Base-by-base conservation (phyloP, 2,797 vertebrate genomes). In the Clarias laeviceps region DNA sequence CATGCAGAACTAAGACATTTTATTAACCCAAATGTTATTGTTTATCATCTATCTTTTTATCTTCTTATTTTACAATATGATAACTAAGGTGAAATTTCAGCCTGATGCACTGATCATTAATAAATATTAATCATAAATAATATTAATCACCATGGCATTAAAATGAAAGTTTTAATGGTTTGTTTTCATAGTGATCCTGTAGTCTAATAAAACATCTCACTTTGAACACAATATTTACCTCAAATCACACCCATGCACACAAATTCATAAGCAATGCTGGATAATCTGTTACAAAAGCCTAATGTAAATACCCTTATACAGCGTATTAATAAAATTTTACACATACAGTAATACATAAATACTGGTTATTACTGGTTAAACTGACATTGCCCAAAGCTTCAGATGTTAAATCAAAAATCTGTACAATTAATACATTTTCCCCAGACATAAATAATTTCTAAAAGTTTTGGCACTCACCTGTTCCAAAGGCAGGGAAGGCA, bases 401-500 rank as follows among this genome's bases (percentile, higher is more conserved):
- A 24, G 7, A 32, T 76, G 27, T 34, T 12, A 77, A 57, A 18
- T 34, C 3, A 57, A 34, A 8, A 17, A 76, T 76, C 50, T 27
- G n/a, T 64, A 27, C 6, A 22, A 8, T 22, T 24, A 4, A 78
- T 32, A 59, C 5, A 32, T 62, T 80, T 29, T 27, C 11, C 11
- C 66, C 15, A 20, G n/a, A 18, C 12, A 17, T 29, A 82, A 82
- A 34, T 45, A 1, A 61, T 69, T 24, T 34, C 15, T 54, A 54
- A 34, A 40, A 45, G 8, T 45, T 2, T 59, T 37, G 2, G 17
- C 22, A 22, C 92, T 90, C 32, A 96, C 95, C 95, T 93, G 94
- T 96, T 8, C 94, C 94, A 6, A 96, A 89, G 77, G 94, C 94
- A 80, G 95, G 94, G 59, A 96, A 91, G 0, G 95, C 92, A 34